Evolutionary conservation across 1,140 invertebrate species (phyloP).

Genomic region (Theocolax elegans): DNA sequence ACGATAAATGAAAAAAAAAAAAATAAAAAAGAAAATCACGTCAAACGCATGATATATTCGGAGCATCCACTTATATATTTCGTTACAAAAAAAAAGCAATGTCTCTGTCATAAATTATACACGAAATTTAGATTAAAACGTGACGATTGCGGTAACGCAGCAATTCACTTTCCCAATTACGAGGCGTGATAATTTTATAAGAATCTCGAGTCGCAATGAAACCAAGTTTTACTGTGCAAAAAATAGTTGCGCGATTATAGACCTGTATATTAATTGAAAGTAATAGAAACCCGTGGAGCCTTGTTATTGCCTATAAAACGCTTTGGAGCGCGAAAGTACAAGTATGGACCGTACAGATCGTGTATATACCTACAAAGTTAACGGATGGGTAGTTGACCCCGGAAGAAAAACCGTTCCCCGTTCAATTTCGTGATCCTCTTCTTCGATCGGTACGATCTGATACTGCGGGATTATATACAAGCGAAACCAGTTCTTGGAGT

Average conservation of each 20-base stretch:
- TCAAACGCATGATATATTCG: no score
- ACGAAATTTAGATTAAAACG: not conserved
- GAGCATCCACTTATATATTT: no score
- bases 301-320: no score
- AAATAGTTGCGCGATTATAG: no score
- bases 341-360: not conserved
- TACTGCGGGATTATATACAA: not conserved
- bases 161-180: slow-evolving; percentile 11
- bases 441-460: not conserved
- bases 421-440: not conserved
- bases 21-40: no score
- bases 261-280: no score
- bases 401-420: not conserved
- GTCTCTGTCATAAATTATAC: not conserved
- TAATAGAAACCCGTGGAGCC: no score
- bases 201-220: no score
- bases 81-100: slow-evolving; percentile 3
- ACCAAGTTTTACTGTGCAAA: no score
- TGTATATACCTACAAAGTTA: not conserved
- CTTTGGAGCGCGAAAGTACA: not conserved
- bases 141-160: not conserved
- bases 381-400: slow-evolving; percentile 30
- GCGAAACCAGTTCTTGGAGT: not conserved
- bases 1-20: no score
- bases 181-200: not conserved